Conservation (phyloP, 2,888 invertebrate genomes). For the Rugalucina vietnamica region DNA sequence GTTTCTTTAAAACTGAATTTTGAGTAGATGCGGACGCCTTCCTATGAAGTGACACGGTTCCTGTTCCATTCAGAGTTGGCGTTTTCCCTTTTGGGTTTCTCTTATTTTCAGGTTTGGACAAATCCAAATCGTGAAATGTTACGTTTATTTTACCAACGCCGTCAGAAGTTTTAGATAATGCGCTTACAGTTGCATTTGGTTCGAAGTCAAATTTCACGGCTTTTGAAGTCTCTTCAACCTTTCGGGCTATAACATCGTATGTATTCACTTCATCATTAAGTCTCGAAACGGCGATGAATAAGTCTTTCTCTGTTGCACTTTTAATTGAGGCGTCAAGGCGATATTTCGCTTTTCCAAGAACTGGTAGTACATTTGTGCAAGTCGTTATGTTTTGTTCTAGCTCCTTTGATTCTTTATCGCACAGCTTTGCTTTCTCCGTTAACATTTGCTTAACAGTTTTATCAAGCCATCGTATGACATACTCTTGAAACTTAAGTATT, state of each 20-base stretch:
- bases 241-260: neutral
- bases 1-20: neutral
- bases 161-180: neutral
- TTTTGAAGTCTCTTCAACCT: neutral
- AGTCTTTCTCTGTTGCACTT: neutral
- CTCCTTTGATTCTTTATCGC: neutral
- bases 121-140: neutral
- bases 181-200: neutral
- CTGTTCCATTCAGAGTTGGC: neutral
- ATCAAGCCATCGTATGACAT: neutral
- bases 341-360: neutral
- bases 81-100: neutral
- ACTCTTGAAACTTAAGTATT: neutral
- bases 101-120: neutral
- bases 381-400: neutral
- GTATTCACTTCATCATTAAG: neutral
- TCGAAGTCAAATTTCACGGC: neutral
- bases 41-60: too few species aligned
- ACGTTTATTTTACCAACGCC: neutral
- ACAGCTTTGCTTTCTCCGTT: neutral
- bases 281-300: neutral
- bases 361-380: slow-evolving; percentile 3
- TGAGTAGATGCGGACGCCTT: neutral
- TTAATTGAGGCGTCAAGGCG: neutral
- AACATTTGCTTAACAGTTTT: neutral